Evolutionary conservation across 2,113 vertebrate species (phyloP).

Genomic region (Loxodonta africana): DNA sequence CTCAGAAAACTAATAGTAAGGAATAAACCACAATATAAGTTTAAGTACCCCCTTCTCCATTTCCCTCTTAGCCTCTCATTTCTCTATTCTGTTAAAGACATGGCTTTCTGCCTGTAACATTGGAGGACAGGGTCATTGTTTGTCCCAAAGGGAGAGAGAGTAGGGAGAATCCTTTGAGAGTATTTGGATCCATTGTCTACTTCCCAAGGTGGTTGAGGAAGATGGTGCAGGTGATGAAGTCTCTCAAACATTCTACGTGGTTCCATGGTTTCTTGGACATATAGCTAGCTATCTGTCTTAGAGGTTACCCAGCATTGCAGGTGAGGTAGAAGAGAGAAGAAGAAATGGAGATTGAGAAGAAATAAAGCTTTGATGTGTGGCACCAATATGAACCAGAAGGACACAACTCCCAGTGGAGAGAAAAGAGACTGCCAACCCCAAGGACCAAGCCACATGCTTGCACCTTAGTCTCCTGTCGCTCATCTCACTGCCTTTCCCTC

Average conservation of each 20-base stretch:
- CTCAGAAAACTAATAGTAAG: constrained; percentile 26
- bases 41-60: background rate
- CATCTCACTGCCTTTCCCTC: constrained; percentile 79
- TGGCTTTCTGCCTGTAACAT: background rate
- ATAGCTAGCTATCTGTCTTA: background rate
- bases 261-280: background rate
- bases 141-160: background rate
- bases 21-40: background rate
- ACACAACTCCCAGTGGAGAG: background rate
- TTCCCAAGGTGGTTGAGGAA: background rate
- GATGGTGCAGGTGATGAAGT: background rate
- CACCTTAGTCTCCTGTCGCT: background rate
- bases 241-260: background rate
- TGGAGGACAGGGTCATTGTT: background rate
- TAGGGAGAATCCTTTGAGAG: background rate
- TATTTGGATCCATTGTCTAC: background rate
- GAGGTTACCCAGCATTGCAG: background rate
- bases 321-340: background rate
- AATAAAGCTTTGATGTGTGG: background rate
- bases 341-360: background rate
- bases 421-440: background rate
- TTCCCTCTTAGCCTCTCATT: background rate
- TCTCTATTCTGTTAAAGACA: background rate
- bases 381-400: background rate
- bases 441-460: background rate